Evolutionary conservation across 2,113 vertebrate species (phyloP), one percentile per base, ranked within the genome.

Genomic region (Spizaetus ornatus): DNA sequence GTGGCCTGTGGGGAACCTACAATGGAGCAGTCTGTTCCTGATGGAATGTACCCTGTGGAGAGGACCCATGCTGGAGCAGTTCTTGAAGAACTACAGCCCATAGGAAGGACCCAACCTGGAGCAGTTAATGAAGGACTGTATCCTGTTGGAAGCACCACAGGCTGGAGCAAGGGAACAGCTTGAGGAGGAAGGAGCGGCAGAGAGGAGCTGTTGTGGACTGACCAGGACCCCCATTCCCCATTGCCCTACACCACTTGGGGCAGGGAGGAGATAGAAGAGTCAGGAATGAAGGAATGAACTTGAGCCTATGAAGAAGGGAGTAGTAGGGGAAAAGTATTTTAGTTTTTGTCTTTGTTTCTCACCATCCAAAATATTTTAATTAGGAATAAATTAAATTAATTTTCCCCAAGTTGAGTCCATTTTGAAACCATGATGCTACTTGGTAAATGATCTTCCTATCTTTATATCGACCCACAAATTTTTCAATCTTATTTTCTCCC

Each of bases 251-350:
- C 27, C 11, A 10, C n/a, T 55, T 1, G 2, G 18, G 26, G 42
- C 0, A 0, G 10, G 7, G 8, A 32, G 13, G 6, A 55, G 19
- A 3, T 5, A 22, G 21, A 36, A n/a, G 22, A 22, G 14, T n/a
- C 11, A 50, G 31, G 32, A 66, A 56, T 6, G 9, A 58, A 73
- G 21, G 21, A 67, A 6, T n/a, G 25, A 50, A 43, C 14, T 22
- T 59, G 11, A 66, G 13, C 20, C 31, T 31, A 20, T 31, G 25
- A 40, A 65, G 23, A 56, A 72, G 7, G 20, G 8, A 56, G 20
- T 31, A 50, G 8, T 23, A 5, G 17, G 21, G 21, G 15, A 36
- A 63, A 62, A 26, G 6, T 71, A 23, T 23, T 71, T 47, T 61
- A 55, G 29, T 13, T 48, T 56, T 72, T 66, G 34, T 42, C 48